phyloP scores from a whole-genome alignment of 2,888 invertebrate species.

The Napeogenes sylphis region DNA sequence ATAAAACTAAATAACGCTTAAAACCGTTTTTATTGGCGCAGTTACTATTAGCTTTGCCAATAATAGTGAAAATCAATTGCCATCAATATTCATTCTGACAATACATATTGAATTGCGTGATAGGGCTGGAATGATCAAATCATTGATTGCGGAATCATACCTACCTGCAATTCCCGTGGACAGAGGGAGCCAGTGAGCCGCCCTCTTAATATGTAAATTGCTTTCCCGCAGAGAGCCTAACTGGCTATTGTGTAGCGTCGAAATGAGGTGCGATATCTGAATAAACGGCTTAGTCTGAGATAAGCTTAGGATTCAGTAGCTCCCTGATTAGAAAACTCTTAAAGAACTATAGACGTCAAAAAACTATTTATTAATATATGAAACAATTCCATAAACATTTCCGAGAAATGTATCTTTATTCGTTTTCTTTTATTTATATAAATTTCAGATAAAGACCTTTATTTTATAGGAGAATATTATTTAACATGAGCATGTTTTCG shows the following conservation, averaged over 20 bases:
- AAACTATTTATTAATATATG: neutral
- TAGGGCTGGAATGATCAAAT: conserved; percentile 44
- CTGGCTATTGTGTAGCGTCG: conserved; percentile 44
- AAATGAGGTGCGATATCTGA: conserved; percentile 43
- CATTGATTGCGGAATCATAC: conserved; percentile 39
- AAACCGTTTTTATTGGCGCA: conserved; percentile 22
- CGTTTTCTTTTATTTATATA: too few species aligned
- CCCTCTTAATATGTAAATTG: conserved; percentile 54
- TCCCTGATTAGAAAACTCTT: conserved; percentile 4
- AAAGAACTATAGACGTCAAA: neutral
- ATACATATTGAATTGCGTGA: conserved; percentile 31
- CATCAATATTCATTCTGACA: conserved; percentile 31
- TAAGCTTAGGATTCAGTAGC: conserved; percentile 22
- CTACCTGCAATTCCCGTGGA: conserved; percentile 32
- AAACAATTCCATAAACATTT: neutral
- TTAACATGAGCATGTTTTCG: too few species aligned
- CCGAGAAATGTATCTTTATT: neutral
- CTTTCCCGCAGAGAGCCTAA: conserved; percentile 45
- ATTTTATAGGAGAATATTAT: too few species aligned
- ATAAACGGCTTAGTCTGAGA: conserved; percentile 40
- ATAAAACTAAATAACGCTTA: conserved; percentile 17
- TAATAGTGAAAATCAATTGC: conserved; percentile 24
- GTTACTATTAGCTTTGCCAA: conserved; percentile 11
- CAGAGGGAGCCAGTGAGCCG: conserved; percentile 45
- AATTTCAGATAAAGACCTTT: too few species aligned